Evolutionary conservation across 64 coral and sea anemone species (phyloP).

Genomic region (Dendronephthya gigantea): DNA sequence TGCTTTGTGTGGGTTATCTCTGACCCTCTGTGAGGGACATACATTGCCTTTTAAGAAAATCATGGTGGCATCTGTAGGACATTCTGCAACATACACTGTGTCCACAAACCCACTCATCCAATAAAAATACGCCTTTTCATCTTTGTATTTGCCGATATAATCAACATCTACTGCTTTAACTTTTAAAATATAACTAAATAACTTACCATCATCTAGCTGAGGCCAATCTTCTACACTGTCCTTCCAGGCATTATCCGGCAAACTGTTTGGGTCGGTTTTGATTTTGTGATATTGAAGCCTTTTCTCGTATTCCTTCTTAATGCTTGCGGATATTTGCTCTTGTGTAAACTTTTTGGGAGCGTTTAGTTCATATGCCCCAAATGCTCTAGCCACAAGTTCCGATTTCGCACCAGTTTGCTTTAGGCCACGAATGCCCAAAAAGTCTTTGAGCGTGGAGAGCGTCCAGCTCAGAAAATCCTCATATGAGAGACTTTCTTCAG

Average conservation of each 20-base stretch:
- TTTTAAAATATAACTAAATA: constrained; percentile 38
- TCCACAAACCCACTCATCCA: constrained; percentile 18
- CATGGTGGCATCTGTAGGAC: neutral
- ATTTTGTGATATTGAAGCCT: neutral
- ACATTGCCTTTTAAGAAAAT: constrained; percentile 30
- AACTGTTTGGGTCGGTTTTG: neutral
- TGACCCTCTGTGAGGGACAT: constrained; percentile 34
- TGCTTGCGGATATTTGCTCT: neutral
- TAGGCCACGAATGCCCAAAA: too few species aligned
- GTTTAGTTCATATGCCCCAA: constrained; percentile 19
- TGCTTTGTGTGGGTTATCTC: constrained; percentile 17
- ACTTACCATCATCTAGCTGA: constrained; percentile 38
- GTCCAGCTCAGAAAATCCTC: too few species aligned
- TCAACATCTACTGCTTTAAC: constrained; percentile 52
- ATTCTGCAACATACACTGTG: constrained; percentile 25
- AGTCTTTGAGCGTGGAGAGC: too few species aligned
- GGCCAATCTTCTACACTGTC: constrained; percentile 35
- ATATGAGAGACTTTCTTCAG: too few species aligned
- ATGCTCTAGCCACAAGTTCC: constrained; percentile 13
- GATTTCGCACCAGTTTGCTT: neutral
- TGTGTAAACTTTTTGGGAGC: constrained; percentile 21
- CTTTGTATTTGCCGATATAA: constrained; percentile 47
- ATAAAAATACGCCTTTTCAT: constrained; percentile 51
- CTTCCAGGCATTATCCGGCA: constrained; percentile 12
- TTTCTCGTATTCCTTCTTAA: neutral